These are phyloP conservation scores for Melanotaenia boesemani DNA, from an alignment of 2,797 vertebrate genomes.

Conservation along the genomic window DNA sequence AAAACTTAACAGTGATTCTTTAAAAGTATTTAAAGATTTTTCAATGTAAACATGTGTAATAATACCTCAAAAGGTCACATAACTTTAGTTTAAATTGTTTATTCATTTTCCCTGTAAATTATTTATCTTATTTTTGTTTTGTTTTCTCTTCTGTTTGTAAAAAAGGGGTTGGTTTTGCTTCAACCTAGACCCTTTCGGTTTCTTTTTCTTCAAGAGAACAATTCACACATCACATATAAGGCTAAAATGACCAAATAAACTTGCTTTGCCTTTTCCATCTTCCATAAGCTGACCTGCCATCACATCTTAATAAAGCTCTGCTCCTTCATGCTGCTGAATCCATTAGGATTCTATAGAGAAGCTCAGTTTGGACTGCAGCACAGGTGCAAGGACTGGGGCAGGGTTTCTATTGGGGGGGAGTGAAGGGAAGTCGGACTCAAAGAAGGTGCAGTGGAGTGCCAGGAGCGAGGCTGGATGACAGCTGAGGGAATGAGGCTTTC, in stretches of 20 bases:
- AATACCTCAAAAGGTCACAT: too few relatives aligned
- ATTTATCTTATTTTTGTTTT: too few relatives aligned
- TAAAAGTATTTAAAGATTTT: too few relatives aligned
- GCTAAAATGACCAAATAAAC: slow-evolving; percentile 6
- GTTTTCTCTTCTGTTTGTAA: too few relatives aligned
- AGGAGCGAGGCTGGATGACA: slow-evolving; percentile 79
- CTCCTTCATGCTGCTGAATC: slow-evolving; percentile 49
- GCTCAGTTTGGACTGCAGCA: slow-evolving; percentile 65
- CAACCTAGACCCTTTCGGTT: too few relatives aligned
- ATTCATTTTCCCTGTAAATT: too few relatives aligned
- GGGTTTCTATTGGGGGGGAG: slow-evolving; percentile 60
- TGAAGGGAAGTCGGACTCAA: slow-evolving; percentile 51
- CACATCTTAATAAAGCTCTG: slow-evolving; percentile 44
- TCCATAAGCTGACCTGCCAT: slow-evolving; percentile 31
- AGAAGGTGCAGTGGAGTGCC: slow-evolving; percentile 71
- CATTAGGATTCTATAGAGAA: slow-evolving; percentile 66
- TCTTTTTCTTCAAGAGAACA: neutral
- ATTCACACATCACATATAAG: neutral
- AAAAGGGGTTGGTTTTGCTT: too few relatives aligned
- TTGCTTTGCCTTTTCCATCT: neutral
- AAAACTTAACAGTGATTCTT: too few relatives aligned
- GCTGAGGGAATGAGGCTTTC: slow-evolving; percentile 80
- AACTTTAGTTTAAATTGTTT: too few relatives aligned
- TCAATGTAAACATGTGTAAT: too few relatives aligned
- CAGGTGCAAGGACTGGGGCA: slow-evolving; percentile 73